phyloP scores from a whole-genome alignment of 2,888 invertebrate species.

The Pyrrhia umbra region DNA sequence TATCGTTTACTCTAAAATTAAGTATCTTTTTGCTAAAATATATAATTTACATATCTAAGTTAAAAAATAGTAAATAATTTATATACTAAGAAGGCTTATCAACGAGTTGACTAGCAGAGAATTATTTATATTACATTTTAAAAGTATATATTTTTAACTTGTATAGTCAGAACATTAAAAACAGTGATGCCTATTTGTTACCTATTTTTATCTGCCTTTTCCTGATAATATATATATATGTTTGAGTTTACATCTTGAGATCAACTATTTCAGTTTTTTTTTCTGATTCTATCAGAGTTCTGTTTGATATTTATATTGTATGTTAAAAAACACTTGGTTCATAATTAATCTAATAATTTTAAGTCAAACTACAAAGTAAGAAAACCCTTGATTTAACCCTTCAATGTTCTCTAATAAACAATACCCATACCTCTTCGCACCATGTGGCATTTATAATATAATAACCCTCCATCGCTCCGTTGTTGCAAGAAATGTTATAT shows the following conservation, averaged over 20 bases:
- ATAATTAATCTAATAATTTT: too few relatives aligned
- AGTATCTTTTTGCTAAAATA: conserved; percentile 14
- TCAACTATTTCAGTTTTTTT: too few relatives aligned
- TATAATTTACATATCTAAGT: neutral
- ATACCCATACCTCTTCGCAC: neutral
- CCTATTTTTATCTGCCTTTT: too few relatives aligned
- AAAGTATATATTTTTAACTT: too few relatives aligned
- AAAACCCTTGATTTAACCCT: neutral
- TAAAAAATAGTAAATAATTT: neutral
- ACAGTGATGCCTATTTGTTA: too few relatives aligned
- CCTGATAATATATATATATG: too few relatives aligned
- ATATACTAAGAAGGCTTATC: neutral
- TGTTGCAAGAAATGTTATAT: conserved; percentile 27
- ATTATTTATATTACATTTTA: neutral
- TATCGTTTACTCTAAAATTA: conserved; percentile 27
- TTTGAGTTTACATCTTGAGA: too few relatives aligned
- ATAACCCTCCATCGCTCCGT: conserved; percentile 14
- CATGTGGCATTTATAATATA: conserved; percentile 44
- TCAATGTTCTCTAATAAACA: conserved; percentile 5
- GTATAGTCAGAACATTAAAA: too few relatives aligned
- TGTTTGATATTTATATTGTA: too few relatives aligned
- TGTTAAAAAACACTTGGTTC: too few relatives aligned
- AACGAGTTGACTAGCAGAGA: neutral
- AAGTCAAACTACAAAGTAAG: too few relatives aligned
- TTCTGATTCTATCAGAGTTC: too few relatives aligned